These are phyloP conservation scores for Limosa lapponica DNA, from an alignment of 2,797 vertebrate genomes.

Conservation along the genomic window DNA sequence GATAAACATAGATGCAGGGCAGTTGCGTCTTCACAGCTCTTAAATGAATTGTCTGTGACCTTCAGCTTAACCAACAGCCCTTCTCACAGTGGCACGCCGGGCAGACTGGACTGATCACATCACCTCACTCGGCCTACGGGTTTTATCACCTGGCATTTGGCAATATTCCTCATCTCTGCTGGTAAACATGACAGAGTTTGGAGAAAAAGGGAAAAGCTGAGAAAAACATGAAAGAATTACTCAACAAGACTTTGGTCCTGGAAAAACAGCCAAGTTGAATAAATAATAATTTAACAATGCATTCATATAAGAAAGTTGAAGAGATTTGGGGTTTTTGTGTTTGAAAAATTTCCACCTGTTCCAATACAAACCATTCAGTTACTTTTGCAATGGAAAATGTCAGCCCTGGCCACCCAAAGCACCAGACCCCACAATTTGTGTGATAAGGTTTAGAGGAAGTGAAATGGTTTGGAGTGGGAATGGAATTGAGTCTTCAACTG, in stretches of 20 bases:
- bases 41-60: rapidly evolving
- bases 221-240: background rate
- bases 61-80: background rate
- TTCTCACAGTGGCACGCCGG: background rate
- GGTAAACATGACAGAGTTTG: background rate
- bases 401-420: background rate
- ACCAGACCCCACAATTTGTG: background rate
- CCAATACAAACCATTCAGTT: background rate
- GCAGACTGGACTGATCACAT: background rate
- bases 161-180: background rate
- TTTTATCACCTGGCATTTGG: background rate
- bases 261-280: background rate
- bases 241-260: background rate
- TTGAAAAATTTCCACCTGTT: background rate
- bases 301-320: background rate
- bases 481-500: background rate
- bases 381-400: background rate
- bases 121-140: background rate
- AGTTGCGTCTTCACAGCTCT: background rate
- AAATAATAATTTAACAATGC: background rate
- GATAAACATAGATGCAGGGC: background rate
- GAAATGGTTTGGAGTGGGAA: background rate
- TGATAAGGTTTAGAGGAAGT: background rate
- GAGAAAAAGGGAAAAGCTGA: background rate
- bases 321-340: rapidly evolving